A percentile compares a stretch with the other conserved stretches of the same genome.
These are phyloP conservation scores for Mionectes olivaceus DNA, from an alignment of 2,797 vertebrate species.

Conservation along the genomic window DNA sequence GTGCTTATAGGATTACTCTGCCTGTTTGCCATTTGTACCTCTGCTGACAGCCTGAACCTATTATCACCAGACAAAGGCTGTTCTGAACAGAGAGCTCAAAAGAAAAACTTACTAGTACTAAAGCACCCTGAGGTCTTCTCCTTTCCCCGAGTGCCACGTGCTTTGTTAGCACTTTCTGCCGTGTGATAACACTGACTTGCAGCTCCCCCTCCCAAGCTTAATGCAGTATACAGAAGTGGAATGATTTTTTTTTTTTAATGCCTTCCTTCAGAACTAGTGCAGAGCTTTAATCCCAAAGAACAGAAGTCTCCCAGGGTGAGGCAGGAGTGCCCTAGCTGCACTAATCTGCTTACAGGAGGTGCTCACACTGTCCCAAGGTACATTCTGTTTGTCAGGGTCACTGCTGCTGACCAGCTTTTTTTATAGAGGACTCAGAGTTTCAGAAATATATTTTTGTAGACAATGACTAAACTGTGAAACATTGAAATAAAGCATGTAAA, in stretches of 20 bases:
- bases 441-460: slow-evolving; percentile 98
- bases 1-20: slow-evolving; percentile 20
- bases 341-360: slow-evolving; percentile 65
- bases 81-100: background rate
- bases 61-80: background rate
- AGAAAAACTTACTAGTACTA: background rate
- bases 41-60: background rate
- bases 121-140: background rate
- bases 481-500: slow-evolving; percentile 79
- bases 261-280: slow-evolving; percentile 48
- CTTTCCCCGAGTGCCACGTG: background rate
- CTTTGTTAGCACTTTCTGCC: background rate
- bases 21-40: background rate
- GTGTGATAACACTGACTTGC: background rate
- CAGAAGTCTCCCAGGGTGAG: slow-evolving; percentile 58
- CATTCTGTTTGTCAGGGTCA: slow-evolving; percentile 76
- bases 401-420: slow-evolving; percentile 81
- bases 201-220: slow-evolving; percentile 6
- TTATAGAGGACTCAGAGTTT: slow-evolving; percentile 83
- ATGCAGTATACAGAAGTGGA: slow-evolving; percentile 23
- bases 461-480: slow-evolving; percentile 85
- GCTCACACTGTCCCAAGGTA: slow-evolving; percentile 73
- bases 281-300: slow-evolving; percentile 76
- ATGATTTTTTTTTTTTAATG: background rate
- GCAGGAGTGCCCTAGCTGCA: slow-evolving; percentile 50